phyloP scores from a whole-genome alignment of 2,888 invertebrate species.

The Cosmorhoe ocellata region DNA sequence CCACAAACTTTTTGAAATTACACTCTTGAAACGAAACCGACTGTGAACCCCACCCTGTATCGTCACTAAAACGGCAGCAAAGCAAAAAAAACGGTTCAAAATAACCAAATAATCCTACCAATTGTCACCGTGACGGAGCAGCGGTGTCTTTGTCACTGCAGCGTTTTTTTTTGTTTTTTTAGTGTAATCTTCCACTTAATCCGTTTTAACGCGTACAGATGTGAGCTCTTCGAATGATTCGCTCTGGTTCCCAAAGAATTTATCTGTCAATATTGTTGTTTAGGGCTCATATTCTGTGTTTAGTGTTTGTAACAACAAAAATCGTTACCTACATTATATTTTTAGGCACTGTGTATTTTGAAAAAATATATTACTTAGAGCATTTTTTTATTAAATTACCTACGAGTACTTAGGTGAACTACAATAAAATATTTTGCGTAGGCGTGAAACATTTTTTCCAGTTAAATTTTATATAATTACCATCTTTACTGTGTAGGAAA shows the following conservation, averaged over 20 bases:
- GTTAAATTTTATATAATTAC: too few species aligned
- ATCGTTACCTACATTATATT: too few species aligned
- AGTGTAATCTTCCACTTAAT: constrained; percentile 76
- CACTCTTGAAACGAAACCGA: background rate
- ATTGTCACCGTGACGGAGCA: constrained; percentile 74
- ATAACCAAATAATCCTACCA: constrained; percentile 71
- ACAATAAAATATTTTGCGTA: too few species aligned
- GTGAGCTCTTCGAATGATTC: constrained; percentile 53
- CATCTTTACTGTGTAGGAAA: too few species aligned
- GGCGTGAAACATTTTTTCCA: too few species aligned
- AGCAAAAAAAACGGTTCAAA: constrained; percentile 56
- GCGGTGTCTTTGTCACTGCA: constrained; percentile 74
- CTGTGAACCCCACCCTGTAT: constrained; percentile 39
- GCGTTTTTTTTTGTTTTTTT: constrained; percentile 55
- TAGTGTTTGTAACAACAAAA: too few species aligned
- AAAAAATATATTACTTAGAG: too few species aligned
- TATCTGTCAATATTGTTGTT: constrained; percentile 26
- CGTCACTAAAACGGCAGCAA: constrained; percentile 51
- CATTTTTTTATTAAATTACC: too few species aligned
- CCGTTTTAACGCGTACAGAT: constrained; percentile 81
- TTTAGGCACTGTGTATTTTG: too few species aligned
- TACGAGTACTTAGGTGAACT: too few species aligned
- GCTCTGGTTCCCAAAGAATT: constrained; percentile 48
- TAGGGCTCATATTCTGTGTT: too few species aligned
- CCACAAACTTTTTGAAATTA: background rate